These are phyloP conservation scores for Gyrodactylus bullatarudis DNA, from an alignment of 1,140 invertebrate genomes.

Conservation along the genomic window DNA sequence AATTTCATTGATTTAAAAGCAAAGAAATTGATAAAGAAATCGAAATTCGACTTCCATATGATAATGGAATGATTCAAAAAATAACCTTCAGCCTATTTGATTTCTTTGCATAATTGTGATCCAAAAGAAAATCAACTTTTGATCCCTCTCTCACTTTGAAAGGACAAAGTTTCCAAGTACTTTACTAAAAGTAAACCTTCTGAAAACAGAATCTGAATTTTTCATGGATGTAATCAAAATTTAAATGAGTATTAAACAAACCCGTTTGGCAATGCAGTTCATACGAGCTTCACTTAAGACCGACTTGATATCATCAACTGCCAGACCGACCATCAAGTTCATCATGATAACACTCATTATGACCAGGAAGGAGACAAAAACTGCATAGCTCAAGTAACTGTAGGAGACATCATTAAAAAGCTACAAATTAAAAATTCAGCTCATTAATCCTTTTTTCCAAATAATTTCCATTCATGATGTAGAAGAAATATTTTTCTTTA, in stretches of 20 bases:
- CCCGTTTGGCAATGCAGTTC: conserved; percentile 25
- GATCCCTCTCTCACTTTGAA: background rate
- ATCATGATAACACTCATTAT: conserved; percentile 21
- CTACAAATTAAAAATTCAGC: background rate
- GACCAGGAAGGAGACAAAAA: conserved; percentile 19
- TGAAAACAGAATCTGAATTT: background rate
- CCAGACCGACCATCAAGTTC: conserved; percentile 23
- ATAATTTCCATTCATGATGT: background rate
- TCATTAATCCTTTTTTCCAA: background rate
- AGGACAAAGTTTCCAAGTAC: background rate
- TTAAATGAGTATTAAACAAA: conserved; percentile 9
- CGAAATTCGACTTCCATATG: no score
- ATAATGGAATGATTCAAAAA: no score
- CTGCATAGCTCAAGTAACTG: conserved; percentile 12
- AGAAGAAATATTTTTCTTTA: no score
- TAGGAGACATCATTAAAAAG: conserved; percentile 9
- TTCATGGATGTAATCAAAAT: background rate
- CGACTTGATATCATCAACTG: conserved; percentile 22
- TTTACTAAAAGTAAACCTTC: background rate
- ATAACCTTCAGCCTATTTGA: no score
- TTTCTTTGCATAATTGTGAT: background rate
- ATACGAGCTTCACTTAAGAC: conserved; percentile 23
- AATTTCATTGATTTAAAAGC: no score
- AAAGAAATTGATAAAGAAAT: no score
- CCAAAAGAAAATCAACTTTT: background rate